phyloP scores from a whole-genome alignment of 1,140 invertebrate species.

The Drosophila arawakana region DNA sequence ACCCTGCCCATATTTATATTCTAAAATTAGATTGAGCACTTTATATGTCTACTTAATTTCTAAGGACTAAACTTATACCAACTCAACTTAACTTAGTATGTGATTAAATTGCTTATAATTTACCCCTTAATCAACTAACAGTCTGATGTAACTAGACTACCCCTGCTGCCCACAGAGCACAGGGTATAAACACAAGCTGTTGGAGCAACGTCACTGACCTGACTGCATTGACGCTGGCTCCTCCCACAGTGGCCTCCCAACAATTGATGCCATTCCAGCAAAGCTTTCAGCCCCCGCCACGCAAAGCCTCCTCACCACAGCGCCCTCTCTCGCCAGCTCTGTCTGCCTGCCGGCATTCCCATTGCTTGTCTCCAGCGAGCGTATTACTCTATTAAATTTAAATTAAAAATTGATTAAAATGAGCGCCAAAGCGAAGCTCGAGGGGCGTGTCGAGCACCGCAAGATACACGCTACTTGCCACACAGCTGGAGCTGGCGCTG shows the following conservation, averaged over 20 bases:
- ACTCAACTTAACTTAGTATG: no score
- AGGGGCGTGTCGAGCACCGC: neutral
- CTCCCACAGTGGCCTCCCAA: neutral
- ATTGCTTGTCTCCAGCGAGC: conserved; percentile 36
- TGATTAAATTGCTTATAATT: no score
- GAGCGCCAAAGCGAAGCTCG: conserved; percentile 43
- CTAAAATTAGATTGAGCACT: no score
- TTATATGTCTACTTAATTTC: no score
- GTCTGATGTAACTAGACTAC: no score
- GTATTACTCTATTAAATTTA: conserved; percentile 83
- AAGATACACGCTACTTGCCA: conserved; percentile 36
- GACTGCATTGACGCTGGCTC: neutral
- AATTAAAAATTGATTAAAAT: conserved; percentile 83
- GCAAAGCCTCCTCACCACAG: neutral
- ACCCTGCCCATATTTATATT: neutral
- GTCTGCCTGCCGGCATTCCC: neutral
- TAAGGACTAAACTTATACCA: no score
- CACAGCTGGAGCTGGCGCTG: conserved; percentile 30
- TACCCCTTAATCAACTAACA: no score
- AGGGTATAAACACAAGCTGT: no score
- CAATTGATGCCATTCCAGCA: neutral
- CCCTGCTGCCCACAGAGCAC: no score
- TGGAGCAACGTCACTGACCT: conserved; percentile 26
- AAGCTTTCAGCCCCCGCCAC: neutral
- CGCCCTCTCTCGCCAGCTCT: neutral